Evolutionary conservation across 1,140 invertebrate genomes (phyloP).

Genomic region (Cylas formicarius): DNA sequence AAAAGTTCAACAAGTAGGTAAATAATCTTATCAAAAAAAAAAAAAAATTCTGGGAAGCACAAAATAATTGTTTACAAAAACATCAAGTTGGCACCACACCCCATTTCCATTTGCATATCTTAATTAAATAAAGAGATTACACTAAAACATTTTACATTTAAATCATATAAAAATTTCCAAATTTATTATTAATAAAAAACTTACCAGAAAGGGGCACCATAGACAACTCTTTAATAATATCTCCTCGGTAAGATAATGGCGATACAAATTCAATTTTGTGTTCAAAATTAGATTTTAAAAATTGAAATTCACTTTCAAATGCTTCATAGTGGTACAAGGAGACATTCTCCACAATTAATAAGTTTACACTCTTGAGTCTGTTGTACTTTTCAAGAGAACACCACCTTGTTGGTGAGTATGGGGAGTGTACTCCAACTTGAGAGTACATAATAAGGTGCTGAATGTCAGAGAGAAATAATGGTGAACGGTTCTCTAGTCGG

Average conservation of each 20-base stretch:
- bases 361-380: conserved; percentile 60
- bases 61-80: too few relatives aligned
- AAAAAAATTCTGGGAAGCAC: too few relatives aligned
- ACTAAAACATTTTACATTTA: too few relatives aligned
- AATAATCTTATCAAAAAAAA: too few relatives aligned
- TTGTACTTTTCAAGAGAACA: conserved; percentile 68
- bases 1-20: too few relatives aligned
- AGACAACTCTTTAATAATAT: conserved; percentile 67
- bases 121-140: too few relatives aligned
- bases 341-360: conserved; percentile 71
- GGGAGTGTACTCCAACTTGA: conserved; percentile 61
- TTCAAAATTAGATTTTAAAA: conserved; percentile 52
- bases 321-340: conserved; percentile 63
- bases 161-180: too few relatives aligned
- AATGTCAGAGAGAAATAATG: conserved; percentile 72
- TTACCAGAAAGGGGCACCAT: conserved; percentile 60
- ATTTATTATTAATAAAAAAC: too few relatives aligned
- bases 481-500: conserved; percentile 52
- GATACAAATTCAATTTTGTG: conserved; percentile 65
- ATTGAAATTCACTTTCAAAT: conserved; percentile 55
- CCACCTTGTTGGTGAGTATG: conserved; percentile 61
- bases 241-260: conserved; percentile 61
- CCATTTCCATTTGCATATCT: too few relatives aligned
- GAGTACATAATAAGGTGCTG: conserved; percentile 76
- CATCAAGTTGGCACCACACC: too few relatives aligned